These are phyloP conservation scores for Drosophila maculinotata DNA, from an alignment of 2,888 invertebrate species.

Conservation along the genomic window DNA sequence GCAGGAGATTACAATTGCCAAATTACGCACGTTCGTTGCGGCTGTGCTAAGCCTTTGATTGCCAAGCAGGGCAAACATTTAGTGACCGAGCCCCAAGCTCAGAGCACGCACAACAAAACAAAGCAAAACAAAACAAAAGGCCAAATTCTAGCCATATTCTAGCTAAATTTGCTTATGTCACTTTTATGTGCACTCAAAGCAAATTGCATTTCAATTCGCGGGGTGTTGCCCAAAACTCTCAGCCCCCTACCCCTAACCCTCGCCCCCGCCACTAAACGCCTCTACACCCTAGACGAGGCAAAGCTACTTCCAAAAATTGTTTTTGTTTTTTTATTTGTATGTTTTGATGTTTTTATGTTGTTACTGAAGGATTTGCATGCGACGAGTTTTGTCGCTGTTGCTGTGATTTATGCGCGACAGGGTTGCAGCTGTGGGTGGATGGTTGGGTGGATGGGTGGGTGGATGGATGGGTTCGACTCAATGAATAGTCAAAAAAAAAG, in stretches of 20 bases:
- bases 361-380: conserved; percentile 60
- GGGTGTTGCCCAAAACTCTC: conserved; percentile 38
- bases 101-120: not conserved
- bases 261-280: not conserved
- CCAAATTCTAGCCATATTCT: not conserved
- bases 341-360: not conserved
- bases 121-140: too few relatives aligned
- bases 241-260: not conserved
- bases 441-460: conserved; percentile 8
- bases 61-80: conserved; percentile 36
- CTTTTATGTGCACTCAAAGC: conserved; percentile 64
- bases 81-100: conserved; percentile 18
- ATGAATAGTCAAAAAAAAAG: conserved; percentile 45
- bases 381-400: conserved; percentile 56
- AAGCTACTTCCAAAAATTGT: conserved; percentile 34
- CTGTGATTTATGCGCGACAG: conserved; percentile 75
- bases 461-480: conserved; percentile 17
- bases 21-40: conserved; percentile 58
- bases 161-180: conserved; percentile 49
- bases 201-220: conserved; percentile 68
- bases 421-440: conserved; percentile 58
- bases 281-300: conserved; percentile 19
- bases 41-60: conserved; percentile 72
- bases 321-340: conserved; percentile 11
- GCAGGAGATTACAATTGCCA: conserved; percentile 47